phyloP scores from a whole-genome alignment of 2,113 vertebrate genomes.

The Phoenicopterus ruber region DNA sequence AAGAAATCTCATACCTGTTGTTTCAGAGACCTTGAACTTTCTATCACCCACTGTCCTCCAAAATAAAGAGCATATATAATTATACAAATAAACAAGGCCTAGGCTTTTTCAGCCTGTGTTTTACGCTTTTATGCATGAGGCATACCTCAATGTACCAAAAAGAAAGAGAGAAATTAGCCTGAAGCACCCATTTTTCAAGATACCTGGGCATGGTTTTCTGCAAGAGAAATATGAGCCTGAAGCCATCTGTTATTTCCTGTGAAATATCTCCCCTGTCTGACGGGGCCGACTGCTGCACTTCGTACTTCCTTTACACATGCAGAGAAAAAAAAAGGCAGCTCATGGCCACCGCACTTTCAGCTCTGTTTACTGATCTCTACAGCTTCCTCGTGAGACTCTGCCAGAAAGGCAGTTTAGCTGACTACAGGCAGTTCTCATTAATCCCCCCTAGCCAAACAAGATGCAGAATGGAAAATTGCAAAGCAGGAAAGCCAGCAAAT shows the following conservation, averaged over 20 bases:
- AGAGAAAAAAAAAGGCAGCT: neutral
- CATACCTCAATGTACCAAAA: neutral
- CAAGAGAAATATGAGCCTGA: neutral
- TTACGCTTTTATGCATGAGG: neutral
- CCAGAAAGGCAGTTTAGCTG: slow-evolving; percentile 27
- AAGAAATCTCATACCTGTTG: neutral
- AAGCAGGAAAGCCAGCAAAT: neutral
- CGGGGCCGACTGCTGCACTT: slow-evolving; percentile 5
- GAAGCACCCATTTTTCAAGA: neutral
- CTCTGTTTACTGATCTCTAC: slow-evolving; percentile 20
- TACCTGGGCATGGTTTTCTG: neutral
- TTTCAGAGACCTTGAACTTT: neutral
- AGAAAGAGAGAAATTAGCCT: neutral
- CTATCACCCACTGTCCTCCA: neutral
- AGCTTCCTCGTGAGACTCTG: slow-evolving; percentile 5
- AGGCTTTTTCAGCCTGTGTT: neutral
- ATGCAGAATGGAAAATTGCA: neutral
- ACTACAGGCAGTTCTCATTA: slow-evolving; percentile 15
- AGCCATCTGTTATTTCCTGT: slow-evolving; percentile 20
- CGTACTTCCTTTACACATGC: neutral
- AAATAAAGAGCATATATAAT: neutral
- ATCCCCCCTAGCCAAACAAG: slow-evolving; percentile 26
- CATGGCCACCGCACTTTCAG: neutral
- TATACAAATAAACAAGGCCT: neutral
- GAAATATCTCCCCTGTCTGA: slow-evolving; percentile 36